Base-by-base conservation (phyloP, 2,888 invertebrate genomes). In the Selenia dentaria region DNA sequence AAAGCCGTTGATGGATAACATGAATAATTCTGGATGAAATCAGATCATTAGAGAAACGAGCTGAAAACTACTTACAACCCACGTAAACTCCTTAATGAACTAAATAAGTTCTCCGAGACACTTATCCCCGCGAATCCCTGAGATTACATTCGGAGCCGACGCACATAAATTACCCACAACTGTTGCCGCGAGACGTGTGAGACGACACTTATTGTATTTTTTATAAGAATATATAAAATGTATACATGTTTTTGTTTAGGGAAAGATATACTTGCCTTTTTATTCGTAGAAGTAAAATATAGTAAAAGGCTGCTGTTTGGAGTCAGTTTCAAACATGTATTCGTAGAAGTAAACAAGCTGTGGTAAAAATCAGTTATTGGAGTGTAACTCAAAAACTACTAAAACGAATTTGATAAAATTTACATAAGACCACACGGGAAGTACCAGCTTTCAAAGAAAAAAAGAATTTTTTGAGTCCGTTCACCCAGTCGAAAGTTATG, bases 91-190 rank as follows among this genome's bases (percentile, higher is more conserved):
- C 14, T 40, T 41, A 47, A 47, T 47, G 47, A 47, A 47, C 27
- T 36, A 27, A 27, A 36, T 41, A 47, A 41, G 31, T 39, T 39
- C 31, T 27, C 31, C 37, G 13, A 10, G 24, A 33, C 22, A 32
- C 33, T 41, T 41, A 47, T 47, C 47, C 27, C 37, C 35, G 13
- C 26, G 28, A 47, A 41, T 41, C 47, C 12, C 29, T 6, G 37
- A 57, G 57, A 57, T 54, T 54, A 57, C 51, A 38, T 38, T 38
- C 41, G 31, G 39, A 53, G 38, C 35, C 36, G 36, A 38, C 31
- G 38, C 25, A 57, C 54, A 54, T 57, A 57, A 57, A 54, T 57
- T 51, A 51, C 27, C 43, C 37, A 26, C 51, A 51, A 51, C 53
- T 47, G 54, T 51, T 57, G 54, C 42, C 13, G 33, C 22, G 36